phyloP scores from a whole-genome alignment of 2,797 vertebrate species.

The Eulemur coronatus region DNA sequence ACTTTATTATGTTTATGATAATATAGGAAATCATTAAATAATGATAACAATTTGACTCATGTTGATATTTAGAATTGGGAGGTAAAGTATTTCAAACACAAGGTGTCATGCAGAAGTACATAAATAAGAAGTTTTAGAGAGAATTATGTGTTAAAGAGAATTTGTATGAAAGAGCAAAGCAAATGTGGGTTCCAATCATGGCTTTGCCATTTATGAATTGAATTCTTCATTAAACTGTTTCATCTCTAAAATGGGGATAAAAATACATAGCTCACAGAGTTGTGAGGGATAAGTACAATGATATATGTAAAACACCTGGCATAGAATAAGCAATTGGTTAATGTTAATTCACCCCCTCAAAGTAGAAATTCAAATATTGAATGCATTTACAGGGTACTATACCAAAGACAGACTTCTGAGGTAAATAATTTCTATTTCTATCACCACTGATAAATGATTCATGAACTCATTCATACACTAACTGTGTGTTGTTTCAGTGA shows the following conservation, averaged over 20 bases:
- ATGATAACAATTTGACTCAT: neutral
- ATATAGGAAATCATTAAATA: neutral
- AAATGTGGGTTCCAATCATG: neutral
- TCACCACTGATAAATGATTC: conserved; percentile 53
- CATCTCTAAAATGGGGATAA: neutral
- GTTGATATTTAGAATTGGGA: neutral
- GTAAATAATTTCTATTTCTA: conserved; percentile 57
- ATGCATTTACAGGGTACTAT: neutral
- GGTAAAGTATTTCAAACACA: neutral
- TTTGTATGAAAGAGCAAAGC: neutral
- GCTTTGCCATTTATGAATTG: neutral
- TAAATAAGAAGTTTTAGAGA: neutral
- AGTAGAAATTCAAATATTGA: conserved; percentile 50
- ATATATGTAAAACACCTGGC: neutral
- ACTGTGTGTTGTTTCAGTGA: conserved; percentile 51
- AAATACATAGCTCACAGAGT: neutral
- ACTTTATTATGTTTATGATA: neutral
- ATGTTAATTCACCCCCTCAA: neutral
- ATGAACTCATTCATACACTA: conserved; percentile 55
- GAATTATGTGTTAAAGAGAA: neutral
- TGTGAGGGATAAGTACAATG: neutral
- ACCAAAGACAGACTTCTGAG: conserved; percentile 45
- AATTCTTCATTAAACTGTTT: neutral
- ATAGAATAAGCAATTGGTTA: conserved; percentile 21
- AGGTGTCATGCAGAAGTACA: neutral